These are phyloP conservation scores for Pseudois nayaur DNA, from an alignment of 2,113 vertebrate genomes.

Conservation along the genomic window DNA sequence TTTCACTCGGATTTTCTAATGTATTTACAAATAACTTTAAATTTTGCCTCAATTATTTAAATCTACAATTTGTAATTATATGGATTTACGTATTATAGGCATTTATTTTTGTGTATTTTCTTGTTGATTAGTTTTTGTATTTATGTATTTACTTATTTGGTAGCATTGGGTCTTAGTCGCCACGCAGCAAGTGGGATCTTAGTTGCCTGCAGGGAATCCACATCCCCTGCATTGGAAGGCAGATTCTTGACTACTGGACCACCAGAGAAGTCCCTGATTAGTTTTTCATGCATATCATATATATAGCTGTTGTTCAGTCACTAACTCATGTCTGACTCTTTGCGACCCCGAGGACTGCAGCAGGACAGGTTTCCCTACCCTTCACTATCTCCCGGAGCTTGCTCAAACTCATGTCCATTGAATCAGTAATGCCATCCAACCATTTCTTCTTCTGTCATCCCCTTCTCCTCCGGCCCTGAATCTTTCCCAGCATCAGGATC, in stretches of 20 bases:
- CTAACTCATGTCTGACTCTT: background rate
- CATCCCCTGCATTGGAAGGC: background rate
- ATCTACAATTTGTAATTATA: background rate
- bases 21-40: background rate
- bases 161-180: background rate
- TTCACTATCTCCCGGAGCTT: background rate
- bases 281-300: background rate
- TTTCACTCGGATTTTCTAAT: background rate
- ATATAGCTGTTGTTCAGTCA: background rate
- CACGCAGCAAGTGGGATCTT: accelerated
- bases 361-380: background rate
- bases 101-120: background rate
- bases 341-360: accelerated
- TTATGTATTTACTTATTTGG: background rate
- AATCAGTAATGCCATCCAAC: background rate
- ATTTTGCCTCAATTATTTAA: constrained; percentile 35
- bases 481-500: background rate
- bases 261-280: background rate
- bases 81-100: background rate
- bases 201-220: background rate
- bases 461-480: background rate
- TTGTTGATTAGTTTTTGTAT: background rate
- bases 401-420: background rate
- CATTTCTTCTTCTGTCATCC: background rate
- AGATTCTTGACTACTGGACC: background rate